Base-by-base conservation (phyloP, 2,888 invertebrate genomes). In the Alentia gelatinosa region DNA sequence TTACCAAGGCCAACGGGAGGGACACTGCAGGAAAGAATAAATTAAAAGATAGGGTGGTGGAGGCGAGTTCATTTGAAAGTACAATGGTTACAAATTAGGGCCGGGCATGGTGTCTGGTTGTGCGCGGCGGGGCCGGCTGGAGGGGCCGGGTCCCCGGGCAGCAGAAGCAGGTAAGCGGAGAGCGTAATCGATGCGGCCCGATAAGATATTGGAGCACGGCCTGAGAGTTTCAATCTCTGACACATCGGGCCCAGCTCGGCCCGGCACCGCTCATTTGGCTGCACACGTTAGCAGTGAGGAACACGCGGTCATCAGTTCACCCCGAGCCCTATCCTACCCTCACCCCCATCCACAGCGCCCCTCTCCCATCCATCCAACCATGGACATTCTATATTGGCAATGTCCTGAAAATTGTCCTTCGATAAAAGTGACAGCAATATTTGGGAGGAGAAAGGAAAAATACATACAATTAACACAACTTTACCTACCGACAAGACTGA, bases 1-100 rank as follows among this genome's bases (percentile, higher is more conserved):
- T 56, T n/a, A 56, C n/a, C 56, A 56, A n/a, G 68, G 47, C 47
- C 9, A 68, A 26, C 12, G 26, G 68, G 30, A 63, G 63, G 26
- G 63, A 19, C 5, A n/a, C 7, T 7, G 19, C 9, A 47, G 56
- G 56, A 19, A n/a, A 56, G 56, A 56, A n/a, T n/a, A n/a, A n/a
- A n/a, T n/a, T 3, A 30, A 68, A 26, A 15, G 30, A 4, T 1
- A 26, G 26, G 30, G 26, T 30, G 4, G 33, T 26, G 33, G 33
- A 19, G 68, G 30, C 30, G 83, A 35, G 40, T 39, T 23, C 83
- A 83, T 83, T 83, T 40, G 39, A 40, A 83, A 40, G 40, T 83
- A 83, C 83, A 83, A 83, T 40, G 83, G 83, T 30, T 40, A 83
- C 83, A 83, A 83, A 83, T 83, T 83, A 83, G 83, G 33, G 39